Conservation (phyloP, 1,140 invertebrate species). For the Drosophila miranda region DNA sequence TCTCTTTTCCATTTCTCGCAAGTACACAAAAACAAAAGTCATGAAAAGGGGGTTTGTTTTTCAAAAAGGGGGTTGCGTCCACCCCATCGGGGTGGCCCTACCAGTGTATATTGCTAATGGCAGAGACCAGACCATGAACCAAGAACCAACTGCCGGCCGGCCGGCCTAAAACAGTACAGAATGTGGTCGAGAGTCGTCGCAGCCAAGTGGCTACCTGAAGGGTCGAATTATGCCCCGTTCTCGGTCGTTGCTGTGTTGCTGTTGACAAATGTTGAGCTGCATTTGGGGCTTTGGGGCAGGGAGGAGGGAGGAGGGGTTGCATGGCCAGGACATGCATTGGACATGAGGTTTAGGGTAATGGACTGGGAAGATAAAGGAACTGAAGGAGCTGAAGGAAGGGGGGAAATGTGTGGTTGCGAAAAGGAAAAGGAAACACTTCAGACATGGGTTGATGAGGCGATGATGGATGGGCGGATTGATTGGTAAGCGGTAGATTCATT, state of each 20-base stretch:
- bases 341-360: not conserved
- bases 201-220: conserved; percentile 33
- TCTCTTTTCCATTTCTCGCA: conserved; percentile 26
- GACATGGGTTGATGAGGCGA: too few relatives aligned
- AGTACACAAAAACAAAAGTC: conserved; percentile 57
- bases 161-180: conserved; percentile 21
- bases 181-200: conserved; percentile 36
- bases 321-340: not conserved
- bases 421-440: not conserved
- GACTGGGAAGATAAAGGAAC: not conserved
- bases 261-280: conserved; percentile 41
- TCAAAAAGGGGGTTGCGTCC: not conserved
- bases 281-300: conserved; percentile 2
- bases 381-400: too few relatives aligned
- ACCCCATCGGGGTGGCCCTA: conserved; percentile 20
- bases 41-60: conserved; percentile 34
- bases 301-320: not conserved
- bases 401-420: not conserved
- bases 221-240: conserved; percentile 20
- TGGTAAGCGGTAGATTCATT: too few relatives aligned
- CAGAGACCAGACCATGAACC: conserved; percentile 26
- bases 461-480: too few relatives aligned
- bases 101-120: conserved; percentile 53
- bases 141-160: conserved; percentile 47
- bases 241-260: conserved; percentile 4